Evolutionary conservation across 2,113 vertebrate species (phyloP).

Genomic region (Microcebus griseorufus): DNA sequence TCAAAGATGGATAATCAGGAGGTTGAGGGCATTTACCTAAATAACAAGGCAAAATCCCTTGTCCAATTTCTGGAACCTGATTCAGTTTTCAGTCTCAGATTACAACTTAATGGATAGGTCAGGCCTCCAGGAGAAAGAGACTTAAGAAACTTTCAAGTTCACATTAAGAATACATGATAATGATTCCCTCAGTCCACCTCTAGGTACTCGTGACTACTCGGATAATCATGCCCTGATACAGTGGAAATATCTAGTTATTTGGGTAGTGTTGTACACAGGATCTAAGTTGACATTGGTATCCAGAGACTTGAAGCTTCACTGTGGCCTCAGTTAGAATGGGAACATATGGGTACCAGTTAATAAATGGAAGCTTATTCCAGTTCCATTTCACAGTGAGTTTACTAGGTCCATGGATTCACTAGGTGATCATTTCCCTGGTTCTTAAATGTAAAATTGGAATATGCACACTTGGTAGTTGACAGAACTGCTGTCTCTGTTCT

Average conservation of each 20-base stretch:
- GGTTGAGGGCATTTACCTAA: not conserved
- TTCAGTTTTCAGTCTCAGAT: not conserved
- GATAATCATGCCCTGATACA: not conserved
- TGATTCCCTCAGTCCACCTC: not conserved
- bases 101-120: not conserved
- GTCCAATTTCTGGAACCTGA: not conserved
- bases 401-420: not conserved
- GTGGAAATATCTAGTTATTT: not conserved
- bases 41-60: not conserved
- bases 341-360: not conserved
- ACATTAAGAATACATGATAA: not conserved
- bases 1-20: not conserved
- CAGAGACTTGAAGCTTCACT: not conserved
- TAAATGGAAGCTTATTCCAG: not conserved
- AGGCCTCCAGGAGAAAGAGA: not conserved
- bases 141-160: not conserved
- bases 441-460: slow-evolving; percentile 9
- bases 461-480: not conserved
- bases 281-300: not conserved
- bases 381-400: not conserved
- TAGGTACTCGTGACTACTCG: not conserved
- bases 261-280: not conserved
- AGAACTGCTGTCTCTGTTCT: not conserved
- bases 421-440: not conserved
- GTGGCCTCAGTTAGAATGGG: not conserved